Conservation (phyloP, 1,140 invertebrate genomes). For the Heliothis subflexa region DNA sequence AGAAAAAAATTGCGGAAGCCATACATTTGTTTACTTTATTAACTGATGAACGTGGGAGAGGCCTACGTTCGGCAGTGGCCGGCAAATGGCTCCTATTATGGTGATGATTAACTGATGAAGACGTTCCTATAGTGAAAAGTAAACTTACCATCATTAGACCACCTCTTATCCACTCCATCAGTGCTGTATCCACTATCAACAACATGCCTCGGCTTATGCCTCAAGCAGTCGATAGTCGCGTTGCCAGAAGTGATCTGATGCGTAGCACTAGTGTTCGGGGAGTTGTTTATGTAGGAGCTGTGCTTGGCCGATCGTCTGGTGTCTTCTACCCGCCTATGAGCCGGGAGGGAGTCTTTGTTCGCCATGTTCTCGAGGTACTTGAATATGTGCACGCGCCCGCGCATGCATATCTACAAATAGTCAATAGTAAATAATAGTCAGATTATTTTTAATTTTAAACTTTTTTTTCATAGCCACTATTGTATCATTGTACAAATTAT, state of each 20-base stretch:
- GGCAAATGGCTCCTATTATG: too few species aligned
- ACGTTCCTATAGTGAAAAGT: neutral
- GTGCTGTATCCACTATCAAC: conserved; percentile 96
- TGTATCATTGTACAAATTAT: too few species aligned
- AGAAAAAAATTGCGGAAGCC: neutral
- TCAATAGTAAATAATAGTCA: too few species aligned
- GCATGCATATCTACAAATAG: conserved; percentile 93
- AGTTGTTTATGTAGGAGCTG: conserved; percentile 77
- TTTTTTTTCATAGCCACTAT: too few species aligned
- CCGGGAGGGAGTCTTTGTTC: conserved; percentile 88
- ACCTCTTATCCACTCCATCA: conserved; percentile 93
- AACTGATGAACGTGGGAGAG: too few species aligned
- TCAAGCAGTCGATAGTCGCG: conserved; percentile 84
- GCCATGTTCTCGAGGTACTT: conserved; percentile 97
- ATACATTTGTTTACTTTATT: too few species aligned
- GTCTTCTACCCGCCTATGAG: conserved; percentile 85
- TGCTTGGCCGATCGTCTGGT: conserved; percentile 81
- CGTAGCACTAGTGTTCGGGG: conserved; percentile 66
- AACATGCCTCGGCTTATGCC: conserved; percentile 89
- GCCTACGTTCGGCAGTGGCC: too few species aligned
- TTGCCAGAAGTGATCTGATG: conserved; percentile 83
- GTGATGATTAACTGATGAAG: too few species aligned
- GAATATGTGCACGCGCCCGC: conserved; percentile 97
- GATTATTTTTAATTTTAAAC: too few species aligned
- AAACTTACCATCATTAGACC: conserved; percentile 91